These are phyloP conservation scores for Micromesistius poutassou DNA, from an alignment of 2,797 vertebrate species.

Conservation along the genomic window DNA sequence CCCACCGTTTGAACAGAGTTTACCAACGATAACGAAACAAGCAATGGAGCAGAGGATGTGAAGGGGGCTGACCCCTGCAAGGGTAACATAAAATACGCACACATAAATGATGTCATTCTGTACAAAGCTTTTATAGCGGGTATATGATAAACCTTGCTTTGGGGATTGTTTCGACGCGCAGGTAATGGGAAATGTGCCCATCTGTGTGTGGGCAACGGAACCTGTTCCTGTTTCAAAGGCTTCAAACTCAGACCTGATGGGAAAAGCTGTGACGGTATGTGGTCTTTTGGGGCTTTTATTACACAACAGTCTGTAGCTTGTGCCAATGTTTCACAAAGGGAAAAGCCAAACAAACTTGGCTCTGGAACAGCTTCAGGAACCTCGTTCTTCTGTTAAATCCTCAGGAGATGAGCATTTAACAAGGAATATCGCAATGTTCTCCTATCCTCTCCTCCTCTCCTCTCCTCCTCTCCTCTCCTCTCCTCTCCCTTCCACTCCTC, in stretches of 20 bases:
- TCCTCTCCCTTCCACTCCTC: not conserved
- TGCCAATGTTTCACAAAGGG: not conserved
- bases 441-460: not conserved
- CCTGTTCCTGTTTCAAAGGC: conserved; percentile 85
- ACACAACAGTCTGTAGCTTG: not conserved
- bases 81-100: conserved; percentile 65
- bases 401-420: not conserved
- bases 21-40: not conserved
- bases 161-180: conserved; percentile 44
- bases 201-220: conserved; percentile 78
- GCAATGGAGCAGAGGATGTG: not conserved
- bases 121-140: not conserved
- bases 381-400: not conserved
- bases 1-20: not conserved
- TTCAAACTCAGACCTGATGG: conserved; percentile 86
- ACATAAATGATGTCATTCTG: not conserved
- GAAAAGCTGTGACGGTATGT: conserved; percentile 86
- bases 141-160: not conserved
- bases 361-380: not conserved
- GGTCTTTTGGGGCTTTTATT: not conserved
- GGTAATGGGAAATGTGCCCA: conserved; percentile 84
- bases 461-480: not conserved
- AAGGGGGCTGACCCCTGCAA: conserved; percentile 73
- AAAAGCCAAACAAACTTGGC: not conserved
- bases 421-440: not conserved